phyloP scores from a whole-genome alignment of 2,888 invertebrate species.

The Anthoptus insignis region DNA sequence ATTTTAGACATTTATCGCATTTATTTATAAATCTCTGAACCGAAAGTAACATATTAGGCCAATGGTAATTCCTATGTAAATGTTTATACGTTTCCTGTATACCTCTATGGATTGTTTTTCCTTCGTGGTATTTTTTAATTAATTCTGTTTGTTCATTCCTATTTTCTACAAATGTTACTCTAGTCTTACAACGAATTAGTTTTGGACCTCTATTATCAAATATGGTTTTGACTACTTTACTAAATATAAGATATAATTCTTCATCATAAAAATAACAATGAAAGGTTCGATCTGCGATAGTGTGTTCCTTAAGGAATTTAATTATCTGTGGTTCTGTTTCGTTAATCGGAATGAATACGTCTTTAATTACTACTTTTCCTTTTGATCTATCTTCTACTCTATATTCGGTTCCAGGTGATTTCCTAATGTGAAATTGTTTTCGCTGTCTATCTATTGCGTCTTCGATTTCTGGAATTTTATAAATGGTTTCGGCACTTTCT shows the following conservation, averaged over 20 bases:
- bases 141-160: neutral
- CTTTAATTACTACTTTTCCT: neutral
- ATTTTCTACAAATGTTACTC: slow-evolving; percentile 41
- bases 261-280: slow-evolving; percentile 41
- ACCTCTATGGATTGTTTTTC: neutral
- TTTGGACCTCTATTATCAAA: slow-evolving; percentile 51
- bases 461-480: neutral
- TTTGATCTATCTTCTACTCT: neutral
- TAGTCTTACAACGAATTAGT: slow-evolving; percentile 40
- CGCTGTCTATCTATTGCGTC: neutral
- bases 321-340: slow-evolving; percentile 6
- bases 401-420: neutral
- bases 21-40: neutral
- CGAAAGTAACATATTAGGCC: slow-evolving; percentile 6
- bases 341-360: slow-evolving; percentile 20
- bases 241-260: slow-evolving; percentile 46
- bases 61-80: slow-evolving; percentile 8
- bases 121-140: neutral
- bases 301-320: slow-evolving; percentile 36
- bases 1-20: slow-evolving; percentile 4
- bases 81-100: slow-evolving; percentile 18
- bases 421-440: neutral
- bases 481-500: neutral
- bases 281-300: slow-evolving; percentile 43
- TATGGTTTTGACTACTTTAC: slow-evolving; percentile 40